Conservation (phyloP, 2,113 vertebrate genomes). For the Chamaetylas fuelleborni region DNA sequence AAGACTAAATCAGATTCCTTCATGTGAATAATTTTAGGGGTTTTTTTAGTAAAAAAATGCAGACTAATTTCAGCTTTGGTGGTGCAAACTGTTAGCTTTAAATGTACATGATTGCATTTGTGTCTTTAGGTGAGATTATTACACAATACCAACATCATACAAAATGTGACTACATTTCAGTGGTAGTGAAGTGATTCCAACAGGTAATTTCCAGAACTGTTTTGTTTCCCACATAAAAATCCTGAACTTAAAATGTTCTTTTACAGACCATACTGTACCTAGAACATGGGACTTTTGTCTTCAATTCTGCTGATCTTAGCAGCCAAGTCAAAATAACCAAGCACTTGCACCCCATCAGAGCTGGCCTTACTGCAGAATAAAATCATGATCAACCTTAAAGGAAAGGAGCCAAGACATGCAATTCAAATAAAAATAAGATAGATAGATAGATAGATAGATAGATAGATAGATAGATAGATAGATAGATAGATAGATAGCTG, state of each 20-base stretch:
- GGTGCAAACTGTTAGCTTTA: not conserved
- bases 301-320: not conserved
- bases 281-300: constrained; percentile 7
- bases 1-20: not conserved
- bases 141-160: not conserved
- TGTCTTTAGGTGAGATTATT: not conserved
- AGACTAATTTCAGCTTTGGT: not conserved
- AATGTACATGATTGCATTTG: not conserved
- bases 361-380: not conserved
- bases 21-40: not conserved
- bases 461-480: not conserved
- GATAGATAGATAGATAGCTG: not conserved
- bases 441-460: not conserved
- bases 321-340: not conserved
- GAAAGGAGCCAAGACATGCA: not conserved
- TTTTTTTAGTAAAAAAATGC: not conserved
- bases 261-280: not conserved
- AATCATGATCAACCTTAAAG: not conserved
- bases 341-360: not conserved
- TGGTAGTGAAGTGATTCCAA: not conserved
- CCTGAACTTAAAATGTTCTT: not conserved
- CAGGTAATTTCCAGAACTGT: not conserved
- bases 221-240: not conserved
- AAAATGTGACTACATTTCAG: not conserved
- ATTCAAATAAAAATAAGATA: not conserved